Evolutionary conservation across 2,888 invertebrate genomes (phyloP).

Genomic region (Lepidonotus clava): DNA sequence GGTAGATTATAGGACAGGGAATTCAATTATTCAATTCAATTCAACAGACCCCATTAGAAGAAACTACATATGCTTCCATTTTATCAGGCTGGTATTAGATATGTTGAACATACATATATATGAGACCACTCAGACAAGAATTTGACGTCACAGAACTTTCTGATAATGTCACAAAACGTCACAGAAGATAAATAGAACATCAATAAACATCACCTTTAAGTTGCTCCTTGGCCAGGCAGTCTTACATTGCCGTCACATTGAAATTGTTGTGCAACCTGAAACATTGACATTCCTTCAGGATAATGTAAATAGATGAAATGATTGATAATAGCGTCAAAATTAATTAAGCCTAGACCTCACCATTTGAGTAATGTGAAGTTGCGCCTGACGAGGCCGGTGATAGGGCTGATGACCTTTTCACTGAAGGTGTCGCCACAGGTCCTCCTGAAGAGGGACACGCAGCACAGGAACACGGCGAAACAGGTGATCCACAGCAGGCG

Average conservation of each 20-base stretch:
- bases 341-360: constrained; percentile 6
- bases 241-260: background rate
- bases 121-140: too few relatives aligned
- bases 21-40: too few relatives aligned
- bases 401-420: constrained; percentile 4
- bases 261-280: background rate
- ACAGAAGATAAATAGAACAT: background rate
- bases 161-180: too few relatives aligned
- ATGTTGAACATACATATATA: too few relatives aligned
- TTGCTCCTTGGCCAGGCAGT: too few relatives aligned
- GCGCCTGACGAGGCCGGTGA: background rate
- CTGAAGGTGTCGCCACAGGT: constrained; percentile 44
- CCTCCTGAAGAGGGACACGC: constrained; percentile 47
- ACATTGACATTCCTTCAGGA: background rate
- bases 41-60: too few relatives aligned
- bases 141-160: too few relatives aligned
- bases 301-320: background rate
- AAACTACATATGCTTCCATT: too few relatives aligned
- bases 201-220: background rate
- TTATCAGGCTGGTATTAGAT: too few relatives aligned
- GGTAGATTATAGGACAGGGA: too few relatives aligned
- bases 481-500: constrained; percentile 61
- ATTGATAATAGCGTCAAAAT: background rate
- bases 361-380: constrained; percentile 53
- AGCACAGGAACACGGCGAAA: constrained; percentile 46